These are phyloP conservation scores for Clunio marinus DNA, from an alignment of 2,888 invertebrate genomes.

Conservation along the genomic window DNA sequence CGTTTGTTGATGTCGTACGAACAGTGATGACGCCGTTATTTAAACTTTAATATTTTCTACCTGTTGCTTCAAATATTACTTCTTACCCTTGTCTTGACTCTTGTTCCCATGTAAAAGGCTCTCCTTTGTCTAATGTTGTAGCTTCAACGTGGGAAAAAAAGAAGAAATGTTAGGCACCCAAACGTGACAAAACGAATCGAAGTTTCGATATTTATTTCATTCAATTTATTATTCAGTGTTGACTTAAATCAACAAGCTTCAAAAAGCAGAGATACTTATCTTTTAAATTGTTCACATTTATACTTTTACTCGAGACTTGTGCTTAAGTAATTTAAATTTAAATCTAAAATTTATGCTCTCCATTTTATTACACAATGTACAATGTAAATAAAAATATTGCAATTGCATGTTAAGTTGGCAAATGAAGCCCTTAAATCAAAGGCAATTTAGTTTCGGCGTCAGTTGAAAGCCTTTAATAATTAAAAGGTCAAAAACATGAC, in stretches of 20 bases:
- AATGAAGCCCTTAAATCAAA: slow-evolving; percentile 13
- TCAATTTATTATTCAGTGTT: no score
- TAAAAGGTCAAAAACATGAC: slow-evolving; percentile 24
- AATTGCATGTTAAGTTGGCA: neutral
- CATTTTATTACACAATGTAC: slow-evolving; percentile 1
- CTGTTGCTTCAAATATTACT: neutral
- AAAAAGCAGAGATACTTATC: neutral
- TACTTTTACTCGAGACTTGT: neutral
- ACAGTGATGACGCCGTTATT: no score
- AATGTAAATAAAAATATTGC: neutral
- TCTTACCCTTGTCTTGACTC: slow-evolving; percentile 10
- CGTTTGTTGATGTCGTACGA: no score
- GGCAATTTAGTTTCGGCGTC: slow-evolving; percentile 3
- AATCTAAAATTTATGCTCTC: slow-evolving; percentile 16
- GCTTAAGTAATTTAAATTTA: neutral
- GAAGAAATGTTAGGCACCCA: no score
- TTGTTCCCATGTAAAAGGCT: no score
- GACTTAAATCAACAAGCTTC: no score
- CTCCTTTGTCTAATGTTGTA: neutral
- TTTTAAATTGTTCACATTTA: neutral
- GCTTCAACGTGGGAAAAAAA: slow-evolving; percentile 32
- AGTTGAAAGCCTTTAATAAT: neutral
- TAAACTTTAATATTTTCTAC: slow-evolving; percentile 5
- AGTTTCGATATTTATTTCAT: no score
- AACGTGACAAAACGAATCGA: no score